phyloP scores from a whole-genome alignment of 2,113 vertebrate species.

The Oxyruncus cristatus region DNA sequence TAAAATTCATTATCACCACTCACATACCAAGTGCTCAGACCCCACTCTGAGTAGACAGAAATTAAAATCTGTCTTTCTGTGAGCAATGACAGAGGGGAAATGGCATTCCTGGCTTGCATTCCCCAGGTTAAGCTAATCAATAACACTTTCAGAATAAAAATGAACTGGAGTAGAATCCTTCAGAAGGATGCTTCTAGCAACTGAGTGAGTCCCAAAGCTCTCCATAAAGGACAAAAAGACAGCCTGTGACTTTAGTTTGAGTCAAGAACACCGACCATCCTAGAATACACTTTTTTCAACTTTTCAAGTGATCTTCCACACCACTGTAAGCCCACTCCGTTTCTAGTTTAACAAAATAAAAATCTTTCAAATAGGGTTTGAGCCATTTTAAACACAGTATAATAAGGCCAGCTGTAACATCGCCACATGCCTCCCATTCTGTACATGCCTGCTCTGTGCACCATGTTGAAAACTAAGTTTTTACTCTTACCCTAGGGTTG shows the following conservation, averaged over 20 bases:
- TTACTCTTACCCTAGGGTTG: neutral
- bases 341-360: neutral
- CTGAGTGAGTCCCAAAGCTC: neutral
- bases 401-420: neutral
- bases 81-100: neutral
- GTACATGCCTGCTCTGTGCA: neutral
- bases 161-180: neutral
- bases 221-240: neutral
- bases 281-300: neutral
- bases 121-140: neutral
- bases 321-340: neutral
- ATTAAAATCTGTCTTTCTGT: neutral
- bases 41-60: neutral
- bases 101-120: neutral
- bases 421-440: neutral
- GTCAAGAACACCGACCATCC: neutral
- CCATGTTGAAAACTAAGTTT: neutral
- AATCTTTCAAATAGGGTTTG: neutral
- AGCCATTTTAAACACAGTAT: neutral
- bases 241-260: neutral
- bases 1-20: neutral
- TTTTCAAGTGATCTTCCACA: neutral
- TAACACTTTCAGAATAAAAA: neutral
- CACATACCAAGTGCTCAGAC: neutral
- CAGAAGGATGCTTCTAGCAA: neutral